Evolutionary conservation across 2,797 vertebrate genomes (phyloP).

Genomic region (Gadopsis bispinosus): DNA sequence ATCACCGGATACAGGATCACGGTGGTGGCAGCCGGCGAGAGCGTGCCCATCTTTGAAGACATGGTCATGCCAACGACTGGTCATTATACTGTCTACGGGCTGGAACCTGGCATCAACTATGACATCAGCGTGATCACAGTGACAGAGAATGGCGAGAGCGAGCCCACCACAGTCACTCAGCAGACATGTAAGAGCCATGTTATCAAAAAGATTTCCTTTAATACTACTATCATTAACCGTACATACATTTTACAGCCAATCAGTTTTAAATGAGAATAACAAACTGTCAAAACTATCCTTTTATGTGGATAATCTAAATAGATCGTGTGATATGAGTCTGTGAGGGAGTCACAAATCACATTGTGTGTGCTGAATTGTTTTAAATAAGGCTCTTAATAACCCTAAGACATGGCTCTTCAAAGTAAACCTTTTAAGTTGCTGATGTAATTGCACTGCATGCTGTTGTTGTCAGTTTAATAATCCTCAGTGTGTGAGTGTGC

Average conservation of each 20-base stretch:
- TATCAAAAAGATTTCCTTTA: conserved; percentile 1
- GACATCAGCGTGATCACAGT: conserved; percentile 96
- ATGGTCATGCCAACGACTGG: conserved; percentile 90
- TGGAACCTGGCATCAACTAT: conserved; percentile 98
- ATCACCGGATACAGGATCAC: conserved; percentile 97
- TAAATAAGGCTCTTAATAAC: conserved; percentile 38
- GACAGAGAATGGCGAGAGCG: conserved; percentile 94
- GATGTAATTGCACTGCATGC: conserved; percentile 53
- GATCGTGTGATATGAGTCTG: neutral
- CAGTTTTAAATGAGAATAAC: neutral
- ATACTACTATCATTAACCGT: neutral
- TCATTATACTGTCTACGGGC: conserved; percentile 93
- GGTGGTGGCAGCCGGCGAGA: conserved; percentile 94
- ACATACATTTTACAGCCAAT: neutral
- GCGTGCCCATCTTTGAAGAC: conserved; percentile 95
- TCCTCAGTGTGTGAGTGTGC: conserved; percentile 11
- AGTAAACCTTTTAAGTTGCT: conserved; percentile 40
- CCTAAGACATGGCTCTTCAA: conserved; percentile 42
- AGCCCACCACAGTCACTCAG: conserved; percentile 92
- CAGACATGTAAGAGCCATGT: conserved; percentile 91
- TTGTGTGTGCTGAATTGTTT: neutral
- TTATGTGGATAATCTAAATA: neutral
- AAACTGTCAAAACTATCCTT: neutral
- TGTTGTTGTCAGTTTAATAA: conserved; percentile 58
- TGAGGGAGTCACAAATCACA: conserved; percentile 10